A percentile compares a stretch with the other conserved stretches of the same genome.
These are phyloP conservation scores for Andrena bicolor DNA, from an alignment of 2,888 invertebrate genomes.

Conservation along the genomic window DNA sequence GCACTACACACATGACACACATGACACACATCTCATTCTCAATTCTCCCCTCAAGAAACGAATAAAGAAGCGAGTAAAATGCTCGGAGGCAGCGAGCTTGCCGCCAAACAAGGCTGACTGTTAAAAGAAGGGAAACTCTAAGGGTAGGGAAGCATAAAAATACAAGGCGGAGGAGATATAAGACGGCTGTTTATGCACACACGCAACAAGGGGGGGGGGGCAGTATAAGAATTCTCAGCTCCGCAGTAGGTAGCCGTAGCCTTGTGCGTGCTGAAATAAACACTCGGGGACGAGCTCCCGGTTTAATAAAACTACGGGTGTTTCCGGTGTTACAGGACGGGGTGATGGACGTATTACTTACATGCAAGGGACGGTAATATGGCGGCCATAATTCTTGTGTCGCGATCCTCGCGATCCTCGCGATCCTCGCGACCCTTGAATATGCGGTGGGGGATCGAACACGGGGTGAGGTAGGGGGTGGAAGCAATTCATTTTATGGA, in stretches of 20 bases:
- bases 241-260: too few relatives aligned
- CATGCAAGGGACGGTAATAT: slow-evolving; percentile 56
- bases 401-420: slow-evolving; percentile 38
- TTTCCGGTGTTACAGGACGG: slow-evolving; percentile 23
- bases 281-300: background rate
- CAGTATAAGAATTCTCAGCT: slow-evolving; percentile 3
- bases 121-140: background rate
- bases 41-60: background rate
- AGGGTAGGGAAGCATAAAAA: background rate
- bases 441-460: background rate
- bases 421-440: slow-evolving; percentile 37
- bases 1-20: too few relatives aligned
- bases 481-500: slow-evolving; percentile 65
- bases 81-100: background rate
- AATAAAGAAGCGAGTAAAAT: background rate
- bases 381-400: slow-evolving; percentile 57
- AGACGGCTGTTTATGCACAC: slow-evolving; percentile 2
- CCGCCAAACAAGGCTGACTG: slow-evolving; percentile 7
- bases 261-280: background rate
- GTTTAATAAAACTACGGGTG: slow-evolving; percentile 45
- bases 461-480: slow-evolving; percentile 3
- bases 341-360: slow-evolving; percentile 32
- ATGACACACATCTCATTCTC: background rate
- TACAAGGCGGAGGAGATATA: background rate
- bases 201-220: background rate